phyloP scores from a whole-genome alignment of 1,140 invertebrate species.

The Manduca sexta region DNA sequence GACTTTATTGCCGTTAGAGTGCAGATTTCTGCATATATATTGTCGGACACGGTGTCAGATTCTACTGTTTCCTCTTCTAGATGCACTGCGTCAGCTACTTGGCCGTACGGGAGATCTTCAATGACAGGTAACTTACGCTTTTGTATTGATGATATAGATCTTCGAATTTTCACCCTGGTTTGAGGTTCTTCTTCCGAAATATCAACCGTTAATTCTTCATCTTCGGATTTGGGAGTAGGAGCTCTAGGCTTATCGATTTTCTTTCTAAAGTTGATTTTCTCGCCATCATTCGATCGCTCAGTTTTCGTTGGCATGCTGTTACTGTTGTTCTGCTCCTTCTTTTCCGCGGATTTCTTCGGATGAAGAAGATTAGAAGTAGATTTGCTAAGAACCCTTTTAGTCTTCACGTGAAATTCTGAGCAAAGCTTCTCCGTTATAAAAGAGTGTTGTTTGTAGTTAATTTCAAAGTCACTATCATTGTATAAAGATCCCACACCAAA shows the following conservation, averaged over 20 bases:
- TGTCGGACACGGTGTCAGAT: conserved; percentile 72
- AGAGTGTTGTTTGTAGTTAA: conserved; percentile 72
- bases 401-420: conserved; percentile 77
- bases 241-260: conserved; percentile 65
- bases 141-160: conserved; percentile 71
- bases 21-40: conserved; percentile 77
- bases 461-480: conserved; percentile 66
- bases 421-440: conserved; percentile 77
- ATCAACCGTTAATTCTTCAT: conserved; percentile 49
- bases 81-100: conserved; percentile 67
- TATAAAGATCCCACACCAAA: conserved; percentile 65
- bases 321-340: conserved; percentile 60
- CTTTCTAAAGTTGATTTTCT: conserved; percentile 63
- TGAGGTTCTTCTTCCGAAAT: conserved; percentile 61
- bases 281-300: conserved; percentile 43
- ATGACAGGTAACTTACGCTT: conserved; percentile 70
- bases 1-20: conserved; percentile 49
- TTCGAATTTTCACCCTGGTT: conserved; percentile 44
- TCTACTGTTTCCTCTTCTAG: conserved; percentile 59
- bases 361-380: conserved; percentile 76
- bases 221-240: conserved; percentile 61
- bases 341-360: conserved; percentile 62
- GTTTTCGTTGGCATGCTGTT: conserved; percentile 69
- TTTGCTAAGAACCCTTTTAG: conserved; percentile 75
- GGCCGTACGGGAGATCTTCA: conserved; percentile 70